Percentiles rank a stretch among this genome's conserved stretches.
phyloP scores from a whole-genome alignment of 2,113 vertebrate species.

The Hepsetus odoe region DNA sequence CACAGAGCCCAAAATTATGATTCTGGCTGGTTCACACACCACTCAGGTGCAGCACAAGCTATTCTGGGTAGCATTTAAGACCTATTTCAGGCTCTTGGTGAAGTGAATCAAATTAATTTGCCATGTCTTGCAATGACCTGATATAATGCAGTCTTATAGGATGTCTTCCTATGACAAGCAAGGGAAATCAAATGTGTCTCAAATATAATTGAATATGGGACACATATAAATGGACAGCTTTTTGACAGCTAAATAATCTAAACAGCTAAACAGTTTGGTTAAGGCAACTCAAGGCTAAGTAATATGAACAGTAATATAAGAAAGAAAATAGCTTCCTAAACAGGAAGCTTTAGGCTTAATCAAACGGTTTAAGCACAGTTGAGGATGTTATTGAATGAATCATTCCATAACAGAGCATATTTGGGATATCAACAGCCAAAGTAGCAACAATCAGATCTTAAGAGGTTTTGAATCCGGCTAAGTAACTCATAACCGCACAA shows the following conservation, averaged over 20 bases:
- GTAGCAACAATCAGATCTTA: not conserved
- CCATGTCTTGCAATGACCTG: not conserved
- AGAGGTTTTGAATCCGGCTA: not conserved
- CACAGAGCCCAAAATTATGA: conserved; percentile 16
- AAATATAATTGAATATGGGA: too few species aligned
- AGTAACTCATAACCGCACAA: not conserved
- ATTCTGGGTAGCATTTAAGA: not conserved
- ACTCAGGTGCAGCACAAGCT: not conserved
- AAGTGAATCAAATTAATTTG: not conserved
- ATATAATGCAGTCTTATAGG: not conserved
- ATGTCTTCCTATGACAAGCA: not conserved
- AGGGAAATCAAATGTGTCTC: not conserved
- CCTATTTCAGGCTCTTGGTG: conserved; percentile 17
- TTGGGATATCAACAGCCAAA: conserved; percentile 12
- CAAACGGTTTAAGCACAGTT: not conserved
- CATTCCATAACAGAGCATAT: not conserved
- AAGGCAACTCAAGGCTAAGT: not conserved
- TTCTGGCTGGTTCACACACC: not conserved
- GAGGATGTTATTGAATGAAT: not conserved
- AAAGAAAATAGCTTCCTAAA: not conserved
- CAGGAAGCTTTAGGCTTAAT: too few species aligned
- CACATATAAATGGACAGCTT: conserved; percentile 13
- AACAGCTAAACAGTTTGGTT: not conserved
- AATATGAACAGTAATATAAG: not conserved
- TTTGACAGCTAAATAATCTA: conserved; percentile 12